Base-by-base conservation (phyloP, 2,113 vertebrate species). In the Sciurus niger region DNA sequence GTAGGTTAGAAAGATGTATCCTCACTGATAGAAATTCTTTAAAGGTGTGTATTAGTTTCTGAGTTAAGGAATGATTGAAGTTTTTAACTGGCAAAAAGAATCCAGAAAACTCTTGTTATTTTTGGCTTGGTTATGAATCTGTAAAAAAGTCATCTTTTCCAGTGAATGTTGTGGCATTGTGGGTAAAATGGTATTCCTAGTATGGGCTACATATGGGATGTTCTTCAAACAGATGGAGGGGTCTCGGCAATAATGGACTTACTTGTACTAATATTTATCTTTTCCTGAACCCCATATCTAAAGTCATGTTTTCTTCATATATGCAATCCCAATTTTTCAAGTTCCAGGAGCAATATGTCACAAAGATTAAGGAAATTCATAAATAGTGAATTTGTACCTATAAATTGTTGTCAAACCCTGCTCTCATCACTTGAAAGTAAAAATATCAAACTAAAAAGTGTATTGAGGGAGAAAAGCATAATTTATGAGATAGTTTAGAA, bases 1-100 rank as follows among this genome's bases (percentile, higher is more conserved):
- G 28, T 80, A 94, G 84, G 76, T 97, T 96, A 90, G 95, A 95
- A 92, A 94, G 28, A 74, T 46, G 55, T 20, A 95, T 30, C 30
- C 11, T 83, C 3, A 55, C 30, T 46, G 25, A 58, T 3, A 79
- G 16, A 93, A 93, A 74, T 93, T 74, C 22, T 82, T 74, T 84
- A 96, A 95, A 74, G n/a, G 7, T 77, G 12, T 70, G 4, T 87
- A 87, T 72, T 89, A 68, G 22, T 51, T 94, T 94, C 67, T 92
- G 46, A 85, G 24, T 48, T 86, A 58, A 88, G 51, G 13, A 79
- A 0, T 92, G n/a, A 65, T 48, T 74, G 32, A 53, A 25, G 18
- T 55, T 84, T 96, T 85, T 90, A 85, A 79, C 9, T 68, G 14
- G 17, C 10, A 3, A 90, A 77, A 68, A 90, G 79, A 84, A 30